These are phyloP conservation scores for Dolomedes plantarius DNA, from an alignment of 2,888 invertebrate genomes.

Conservation along the genomic window DNA sequence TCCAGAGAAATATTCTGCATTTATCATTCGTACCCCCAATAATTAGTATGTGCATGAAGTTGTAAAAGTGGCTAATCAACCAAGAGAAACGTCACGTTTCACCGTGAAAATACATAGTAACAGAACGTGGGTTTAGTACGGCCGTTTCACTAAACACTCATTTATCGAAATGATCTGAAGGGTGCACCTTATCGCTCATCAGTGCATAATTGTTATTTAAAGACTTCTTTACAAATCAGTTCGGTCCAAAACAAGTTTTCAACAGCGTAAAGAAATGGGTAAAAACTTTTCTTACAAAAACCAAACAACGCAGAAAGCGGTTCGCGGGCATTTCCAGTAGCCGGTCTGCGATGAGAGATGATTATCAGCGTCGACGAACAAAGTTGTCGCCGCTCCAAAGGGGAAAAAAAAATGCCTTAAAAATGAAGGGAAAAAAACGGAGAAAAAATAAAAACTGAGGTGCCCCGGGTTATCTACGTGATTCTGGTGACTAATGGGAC, in stretches of 20 bases:
- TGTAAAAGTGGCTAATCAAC: no score
- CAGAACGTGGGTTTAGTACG: no score
- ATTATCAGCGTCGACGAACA: conserved; percentile 46
- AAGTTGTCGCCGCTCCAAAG: conserved; percentile 64
- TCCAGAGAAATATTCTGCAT: no score
- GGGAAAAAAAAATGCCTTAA: neutral
- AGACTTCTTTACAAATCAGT: neutral
- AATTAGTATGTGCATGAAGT: no score
- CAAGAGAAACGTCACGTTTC: no score
- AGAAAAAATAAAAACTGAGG: conserved; percentile 30
- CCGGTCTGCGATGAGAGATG: conserved; percentile 45
- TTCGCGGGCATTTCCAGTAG: conserved; percentile 41
- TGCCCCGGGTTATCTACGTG: conserved; percentile 54
- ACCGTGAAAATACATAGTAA: no score
- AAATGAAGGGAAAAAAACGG: conserved; percentile 19
- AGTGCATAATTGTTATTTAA: neutral
- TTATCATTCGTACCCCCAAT: no score
- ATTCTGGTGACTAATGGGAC: conserved; percentile 57
- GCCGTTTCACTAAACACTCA: neutral
- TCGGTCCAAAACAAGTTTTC: neutral
- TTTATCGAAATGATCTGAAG: neutral
- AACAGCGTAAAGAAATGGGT: neutral
- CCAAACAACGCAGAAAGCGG: conserved; percentile 1
- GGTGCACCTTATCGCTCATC: neutral
- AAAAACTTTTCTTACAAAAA: neutral